Percentiles rank a stretch among this genome's conserved stretches.
Evolutionary conservation across 2,113 vertebrate genomes (phyloP).

Genomic region (Xenopus borealis): DNA sequence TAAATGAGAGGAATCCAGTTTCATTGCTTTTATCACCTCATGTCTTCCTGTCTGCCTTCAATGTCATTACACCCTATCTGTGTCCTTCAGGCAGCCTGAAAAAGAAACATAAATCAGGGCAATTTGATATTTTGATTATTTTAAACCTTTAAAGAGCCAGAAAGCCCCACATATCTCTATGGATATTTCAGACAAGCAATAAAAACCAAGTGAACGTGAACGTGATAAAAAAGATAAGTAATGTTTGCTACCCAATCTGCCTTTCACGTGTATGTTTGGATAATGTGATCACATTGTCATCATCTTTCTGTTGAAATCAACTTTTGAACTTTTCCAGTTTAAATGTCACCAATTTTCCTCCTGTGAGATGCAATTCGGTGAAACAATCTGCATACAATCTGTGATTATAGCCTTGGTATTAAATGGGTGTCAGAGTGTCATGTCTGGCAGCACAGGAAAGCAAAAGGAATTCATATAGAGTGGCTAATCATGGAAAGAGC

Average conservation of each 20-base stretch:
- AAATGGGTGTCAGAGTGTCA: not conserved
- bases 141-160: slow-evolving; percentile 20
- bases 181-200: not conserved
- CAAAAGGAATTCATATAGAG: no score
- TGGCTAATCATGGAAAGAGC: no score
- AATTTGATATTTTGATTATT: slow-evolving; percentile 35
- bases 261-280: slow-evolving; percentile 1
- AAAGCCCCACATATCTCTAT: not conserved
- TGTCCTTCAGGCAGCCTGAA: slow-evolving; percentile 27
- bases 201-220: not conserved
- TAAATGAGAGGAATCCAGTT: slow-evolving; percentile 30
- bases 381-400: not conserved
- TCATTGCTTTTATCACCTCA: slow-evolving; percentile 41
- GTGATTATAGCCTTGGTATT: not conserved
- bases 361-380: not conserved
- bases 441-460: not conserved
- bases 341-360: not conserved
- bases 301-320: slow-evolving; percentile 9
- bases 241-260: slow-evolving; percentile 1
- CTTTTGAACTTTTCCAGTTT: slow-evolving; percentile 9
- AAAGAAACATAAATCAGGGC: slow-evolving; percentile 21
- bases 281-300: not conserved
- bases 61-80: slow-evolving; percentile 27
- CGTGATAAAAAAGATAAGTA: not conserved
- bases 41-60: slow-evolving; percentile 31